Conservation (phyloP, 2,113 vertebrate genomes). For the Pheucticus melanocephalus region DNA sequence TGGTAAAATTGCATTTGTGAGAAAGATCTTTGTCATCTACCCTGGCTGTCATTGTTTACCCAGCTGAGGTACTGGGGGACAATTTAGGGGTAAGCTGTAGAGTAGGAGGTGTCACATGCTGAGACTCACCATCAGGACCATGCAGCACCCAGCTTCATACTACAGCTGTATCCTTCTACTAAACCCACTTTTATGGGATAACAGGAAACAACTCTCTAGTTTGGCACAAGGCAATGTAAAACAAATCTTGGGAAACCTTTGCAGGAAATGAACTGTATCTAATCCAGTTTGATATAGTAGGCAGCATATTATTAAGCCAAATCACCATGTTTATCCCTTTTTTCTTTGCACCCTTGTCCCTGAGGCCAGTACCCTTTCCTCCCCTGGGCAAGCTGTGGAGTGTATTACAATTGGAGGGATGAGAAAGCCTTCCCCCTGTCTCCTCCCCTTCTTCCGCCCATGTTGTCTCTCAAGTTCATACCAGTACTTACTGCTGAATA, state of each 20-base stretch:
- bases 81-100: background rate
- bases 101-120: background rate
- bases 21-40: background rate
- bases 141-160: background rate
- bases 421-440: background rate
- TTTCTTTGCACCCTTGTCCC: background rate
- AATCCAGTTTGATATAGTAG: constrained; percentile 46
- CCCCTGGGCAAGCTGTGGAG: background rate
- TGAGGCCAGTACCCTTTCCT: background rate
- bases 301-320: constrained; percentile 24
- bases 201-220: background rate
- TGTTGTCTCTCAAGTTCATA: background rate
- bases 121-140: background rate
- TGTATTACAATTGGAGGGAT: background rate
- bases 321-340: constrained; percentile 1
- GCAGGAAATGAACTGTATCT: constrained; percentile 30
- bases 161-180: background rate
- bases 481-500: background rate
- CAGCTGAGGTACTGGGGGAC: background rate
- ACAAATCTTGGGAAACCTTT: constrained; percentile 11
- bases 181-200: background rate
- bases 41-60: background rate
- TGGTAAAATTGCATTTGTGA: background rate
- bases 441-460: background rate
- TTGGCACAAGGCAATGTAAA: background rate